These are phyloP conservation scores for Xanthia icteritia DNA, from an alignment of 2,888 invertebrate species.

Conservation along the genomic window DNA sequence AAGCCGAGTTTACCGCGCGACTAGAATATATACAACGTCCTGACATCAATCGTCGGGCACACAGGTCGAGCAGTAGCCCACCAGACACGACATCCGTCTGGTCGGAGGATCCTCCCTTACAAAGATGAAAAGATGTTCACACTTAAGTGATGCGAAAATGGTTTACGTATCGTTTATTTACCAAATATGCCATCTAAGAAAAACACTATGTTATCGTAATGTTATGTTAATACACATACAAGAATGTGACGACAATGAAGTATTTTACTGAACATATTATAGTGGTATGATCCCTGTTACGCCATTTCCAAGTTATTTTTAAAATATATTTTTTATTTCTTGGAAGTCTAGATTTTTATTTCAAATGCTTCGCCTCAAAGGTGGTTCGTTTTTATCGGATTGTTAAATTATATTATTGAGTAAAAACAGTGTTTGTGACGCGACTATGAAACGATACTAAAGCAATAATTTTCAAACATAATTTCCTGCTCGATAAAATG, in stretches of 20 bases:
- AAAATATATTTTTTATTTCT: conserved; percentile 60
- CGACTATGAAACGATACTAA: conserved; percentile 14
- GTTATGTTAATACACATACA: conserved; percentile 38
- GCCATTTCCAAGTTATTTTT: conserved; percentile 55
- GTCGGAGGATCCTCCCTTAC: no score
- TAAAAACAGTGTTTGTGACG: conserved; percentile 31
- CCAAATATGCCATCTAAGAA: conserved; percentile 9
- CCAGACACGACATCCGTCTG: no score
- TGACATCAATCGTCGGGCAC: no score
- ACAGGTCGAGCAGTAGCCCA: no score
- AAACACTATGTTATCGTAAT: conserved; percentile 48
- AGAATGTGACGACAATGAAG: conserved; percentile 44
- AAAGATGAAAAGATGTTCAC: not conserved
- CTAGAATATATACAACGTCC: no score
- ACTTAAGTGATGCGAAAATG: not conserved
- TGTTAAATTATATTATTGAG: conserved; percentile 47
- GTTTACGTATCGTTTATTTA: conserved; percentile 15
- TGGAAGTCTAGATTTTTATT: conserved; percentile 61
- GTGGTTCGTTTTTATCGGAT: conserved; percentile 57
- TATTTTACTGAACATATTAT: conserved; percentile 47
- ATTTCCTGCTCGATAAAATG: conserved; percentile 29
- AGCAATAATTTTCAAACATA: conserved; percentile 49
- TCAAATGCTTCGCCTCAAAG: conserved; percentile 42
- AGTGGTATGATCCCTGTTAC: conserved; percentile 46
- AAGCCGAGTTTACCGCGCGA: no score